phyloP scores from a whole-genome alignment of 2,113 vertebrate genomes.

The Alces alces region DNA sequence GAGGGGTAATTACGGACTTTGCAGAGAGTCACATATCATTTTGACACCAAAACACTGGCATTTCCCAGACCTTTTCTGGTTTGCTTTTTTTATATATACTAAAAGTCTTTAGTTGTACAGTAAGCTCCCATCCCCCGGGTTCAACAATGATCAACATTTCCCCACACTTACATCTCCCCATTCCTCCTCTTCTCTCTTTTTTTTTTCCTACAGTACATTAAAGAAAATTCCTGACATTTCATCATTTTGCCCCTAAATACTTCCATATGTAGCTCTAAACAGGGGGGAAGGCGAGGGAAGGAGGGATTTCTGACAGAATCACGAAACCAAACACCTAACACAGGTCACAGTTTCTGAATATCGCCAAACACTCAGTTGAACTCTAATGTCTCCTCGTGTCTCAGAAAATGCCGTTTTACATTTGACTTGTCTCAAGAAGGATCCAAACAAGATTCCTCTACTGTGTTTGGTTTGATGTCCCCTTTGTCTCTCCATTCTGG shows the following conservation, averaged over 20 bases:
- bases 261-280: conserved; percentile 65
- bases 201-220: background rate
- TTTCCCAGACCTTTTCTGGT: background rate
- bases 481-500: background rate
- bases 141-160: background rate
- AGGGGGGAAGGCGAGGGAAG: background rate
- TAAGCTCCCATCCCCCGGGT: background rate
- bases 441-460: background rate
- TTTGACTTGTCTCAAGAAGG: background rate
- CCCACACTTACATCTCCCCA: background rate
- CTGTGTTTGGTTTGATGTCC: background rate
- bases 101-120: conserved; percentile 19
- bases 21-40: background rate
- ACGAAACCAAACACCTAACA: conserved; percentile 22
- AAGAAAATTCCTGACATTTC: conserved; percentile 66
- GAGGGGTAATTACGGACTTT: background rate
- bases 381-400: background rate
- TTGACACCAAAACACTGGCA: background rate
- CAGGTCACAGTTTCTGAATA: background rate
- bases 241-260: conserved; percentile 60
- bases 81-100: background rate
- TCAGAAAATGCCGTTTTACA: background rate
- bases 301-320: background rate
- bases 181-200: background rate
- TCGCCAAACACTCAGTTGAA: background rate